Evolutionary conservation across 92 coral and sea anemone species (phyloP).

Genomic region (Heteractis magnifica): DNA sequence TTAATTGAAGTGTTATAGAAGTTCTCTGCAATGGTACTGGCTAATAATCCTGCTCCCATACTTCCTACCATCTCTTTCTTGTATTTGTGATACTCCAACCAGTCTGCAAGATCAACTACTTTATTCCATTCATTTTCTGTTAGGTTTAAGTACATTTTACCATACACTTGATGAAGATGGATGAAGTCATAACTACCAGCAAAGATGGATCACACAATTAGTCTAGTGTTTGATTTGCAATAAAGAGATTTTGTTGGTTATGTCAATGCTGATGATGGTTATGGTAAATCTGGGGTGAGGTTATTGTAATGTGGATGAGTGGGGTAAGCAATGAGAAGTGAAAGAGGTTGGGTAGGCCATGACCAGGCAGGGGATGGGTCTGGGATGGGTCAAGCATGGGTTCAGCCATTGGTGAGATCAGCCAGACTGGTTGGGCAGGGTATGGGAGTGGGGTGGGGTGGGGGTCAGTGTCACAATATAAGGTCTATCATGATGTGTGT

Average conservation of each 20-base stretch:
- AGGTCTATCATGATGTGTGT: background rate
- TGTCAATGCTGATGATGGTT: background rate
- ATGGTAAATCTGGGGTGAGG: background rate
- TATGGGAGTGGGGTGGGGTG: background rate
- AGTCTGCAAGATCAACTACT: constrained; percentile 58
- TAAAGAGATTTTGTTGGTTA: background rate
- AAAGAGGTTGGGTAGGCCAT: background rate
- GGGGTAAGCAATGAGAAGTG: background rate
- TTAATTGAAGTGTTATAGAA: constrained; percentile 30
- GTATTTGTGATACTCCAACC: constrained; percentile 77
- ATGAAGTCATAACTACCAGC: constrained; percentile 65
- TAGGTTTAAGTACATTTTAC: constrained; percentile 56
- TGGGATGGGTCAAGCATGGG: background rate
- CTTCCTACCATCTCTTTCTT: constrained; percentile 53
- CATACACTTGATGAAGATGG: constrained; percentile 65
- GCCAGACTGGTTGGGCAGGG: background rate
- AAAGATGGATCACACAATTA: background rate
- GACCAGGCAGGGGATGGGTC: background rate
- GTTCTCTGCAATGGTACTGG: constrained; percentile 54
- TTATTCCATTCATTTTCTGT: constrained; percentile 55
- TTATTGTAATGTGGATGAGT: background rate
- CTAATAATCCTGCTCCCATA: constrained; percentile 70
- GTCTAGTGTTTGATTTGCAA: background rate
- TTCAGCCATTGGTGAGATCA: no score
- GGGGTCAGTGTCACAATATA: background rate